phyloP scores from a whole-genome alignment of 2,888 invertebrate species.

The Neria commutata region DNA sequence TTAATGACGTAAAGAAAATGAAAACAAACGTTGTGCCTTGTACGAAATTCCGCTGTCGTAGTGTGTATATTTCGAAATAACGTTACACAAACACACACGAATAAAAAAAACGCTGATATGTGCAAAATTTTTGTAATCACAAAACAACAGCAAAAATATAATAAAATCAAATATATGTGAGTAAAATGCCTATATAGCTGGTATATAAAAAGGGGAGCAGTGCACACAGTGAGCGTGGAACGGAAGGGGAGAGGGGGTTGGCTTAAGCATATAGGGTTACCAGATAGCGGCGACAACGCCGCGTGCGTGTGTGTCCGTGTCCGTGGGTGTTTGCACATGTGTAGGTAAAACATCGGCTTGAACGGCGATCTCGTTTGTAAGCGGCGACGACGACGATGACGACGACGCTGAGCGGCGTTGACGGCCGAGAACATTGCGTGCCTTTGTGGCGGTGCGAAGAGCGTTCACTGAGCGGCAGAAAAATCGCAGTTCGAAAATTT shows the following conservation, averaged over 20 bases:
- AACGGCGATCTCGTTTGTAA: not conserved
- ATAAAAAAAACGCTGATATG: slow-evolving; percentile 23
- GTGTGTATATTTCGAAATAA: slow-evolving; percentile 16
- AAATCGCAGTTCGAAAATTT: not conserved
- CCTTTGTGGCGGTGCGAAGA: not conserved
- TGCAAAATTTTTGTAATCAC: slow-evolving; percentile 15
- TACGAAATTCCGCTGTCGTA: no score
- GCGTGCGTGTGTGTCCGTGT: not conserved
- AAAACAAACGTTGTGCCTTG: no score
- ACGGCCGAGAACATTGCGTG: slow-evolving; percentile 13
- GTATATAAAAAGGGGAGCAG: no score
- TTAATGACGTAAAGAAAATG: no score
- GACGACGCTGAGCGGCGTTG: not conserved
- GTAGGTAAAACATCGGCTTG: no score
- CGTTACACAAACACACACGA: slow-evolving; percentile 6
- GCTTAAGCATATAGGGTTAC: slow-evolving; percentile 22
- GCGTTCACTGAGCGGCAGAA: not conserved
- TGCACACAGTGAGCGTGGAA: no score
- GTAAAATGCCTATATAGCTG: no score
- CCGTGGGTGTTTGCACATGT: no score
- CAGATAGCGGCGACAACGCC: slow-evolving; percentile 13
- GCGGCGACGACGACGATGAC: not conserved
- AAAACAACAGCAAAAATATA: slow-evolving; percentile 6
- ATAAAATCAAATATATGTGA: not conserved
- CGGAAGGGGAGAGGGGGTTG: no score